Evolutionary conservation across 2,113 vertebrate species (phyloP).

Genomic region (Archilochus colubris): DNA sequence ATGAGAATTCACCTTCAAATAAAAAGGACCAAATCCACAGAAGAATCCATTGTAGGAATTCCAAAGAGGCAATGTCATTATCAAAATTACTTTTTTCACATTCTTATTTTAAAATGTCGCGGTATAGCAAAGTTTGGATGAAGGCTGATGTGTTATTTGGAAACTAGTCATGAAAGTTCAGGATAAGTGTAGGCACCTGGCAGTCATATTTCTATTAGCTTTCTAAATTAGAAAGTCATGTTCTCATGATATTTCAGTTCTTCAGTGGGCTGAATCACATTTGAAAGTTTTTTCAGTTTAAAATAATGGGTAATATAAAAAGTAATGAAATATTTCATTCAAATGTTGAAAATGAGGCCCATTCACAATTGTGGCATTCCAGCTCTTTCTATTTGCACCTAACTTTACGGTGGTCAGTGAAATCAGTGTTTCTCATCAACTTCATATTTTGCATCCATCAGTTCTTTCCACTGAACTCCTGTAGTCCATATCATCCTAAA

Average conservation of each 20-base stretch:
- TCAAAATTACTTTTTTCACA: not conserved
- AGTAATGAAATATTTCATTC: not conserved
- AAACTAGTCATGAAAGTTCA: not conserved
- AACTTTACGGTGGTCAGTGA: not conserved
- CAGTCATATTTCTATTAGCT: not conserved
- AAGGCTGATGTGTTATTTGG: not conserved
- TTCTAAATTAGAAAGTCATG: not conserved
- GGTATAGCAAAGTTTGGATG: not conserved
- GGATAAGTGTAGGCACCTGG: not conserved
- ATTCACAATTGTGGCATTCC: not conserved
- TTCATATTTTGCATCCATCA: not conserved
- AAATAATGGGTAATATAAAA: not conserved
- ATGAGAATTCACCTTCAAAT: not conserved
- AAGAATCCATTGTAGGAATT: not conserved
- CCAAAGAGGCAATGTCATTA: not conserved
- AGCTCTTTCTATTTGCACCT: not conserved
- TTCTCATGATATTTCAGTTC: not conserved
- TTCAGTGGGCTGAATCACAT: not conserved
- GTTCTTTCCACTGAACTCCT: not conserved
- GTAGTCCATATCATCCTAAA: not conserved
- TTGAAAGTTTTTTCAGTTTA: not conserved
- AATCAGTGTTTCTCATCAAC: not conserved
- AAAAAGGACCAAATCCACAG: not conserved
- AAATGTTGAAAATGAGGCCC: not conserved
- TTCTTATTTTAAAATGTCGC: not conserved